Evolutionary conservation across 2,113 vertebrate species (phyloP).

Genomic region (Mustela lutreola): DNA sequence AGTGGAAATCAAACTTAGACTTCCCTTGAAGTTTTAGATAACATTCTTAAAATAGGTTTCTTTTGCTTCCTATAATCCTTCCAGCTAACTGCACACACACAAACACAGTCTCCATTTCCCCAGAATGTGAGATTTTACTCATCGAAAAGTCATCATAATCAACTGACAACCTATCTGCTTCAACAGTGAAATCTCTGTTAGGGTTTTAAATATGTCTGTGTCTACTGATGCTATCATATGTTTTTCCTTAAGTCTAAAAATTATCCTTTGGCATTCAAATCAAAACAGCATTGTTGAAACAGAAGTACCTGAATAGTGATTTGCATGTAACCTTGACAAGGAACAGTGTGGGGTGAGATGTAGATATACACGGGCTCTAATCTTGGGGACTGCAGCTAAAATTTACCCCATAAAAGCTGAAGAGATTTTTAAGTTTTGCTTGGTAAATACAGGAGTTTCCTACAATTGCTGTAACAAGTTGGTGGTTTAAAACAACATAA

Average conservation of each 20-base stretch:
- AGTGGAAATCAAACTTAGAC: not conserved
- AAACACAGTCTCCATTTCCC: slow-evolving; percentile 30
- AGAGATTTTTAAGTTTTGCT: not conserved
- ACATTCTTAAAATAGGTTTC: slow-evolving; percentile 47
- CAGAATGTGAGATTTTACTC: slow-evolving; percentile 62
- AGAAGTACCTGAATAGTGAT: not conserved
- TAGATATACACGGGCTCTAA: not conserved
- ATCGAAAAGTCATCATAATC: slow-evolving; percentile 53
- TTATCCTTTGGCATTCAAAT: slow-evolving; percentile 23
- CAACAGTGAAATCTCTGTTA: not conserved
- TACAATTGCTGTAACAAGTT: not conserved
- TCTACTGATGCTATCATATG: not conserved
- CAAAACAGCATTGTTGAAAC: not conserved
- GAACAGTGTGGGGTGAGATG: not conserved
- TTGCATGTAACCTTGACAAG: slow-evolving; percentile 4
- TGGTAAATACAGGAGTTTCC: not conserved
- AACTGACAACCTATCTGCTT: not conserved
- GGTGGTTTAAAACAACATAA: not conserved
- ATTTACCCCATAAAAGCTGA: not conserved
- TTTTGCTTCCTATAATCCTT: slow-evolving; percentile 17
- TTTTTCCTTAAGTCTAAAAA: slow-evolving; percentile 34
- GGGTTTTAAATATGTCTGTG: slow-evolving; percentile 10
- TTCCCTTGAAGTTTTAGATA: slow-evolving; percentile 43
- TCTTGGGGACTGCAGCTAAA: not conserved
- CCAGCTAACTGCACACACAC: not conserved